Evolutionary conservation across 2,797 vertebrate species (phyloP).

Genomic region (Sebastes dallii): DNA sequence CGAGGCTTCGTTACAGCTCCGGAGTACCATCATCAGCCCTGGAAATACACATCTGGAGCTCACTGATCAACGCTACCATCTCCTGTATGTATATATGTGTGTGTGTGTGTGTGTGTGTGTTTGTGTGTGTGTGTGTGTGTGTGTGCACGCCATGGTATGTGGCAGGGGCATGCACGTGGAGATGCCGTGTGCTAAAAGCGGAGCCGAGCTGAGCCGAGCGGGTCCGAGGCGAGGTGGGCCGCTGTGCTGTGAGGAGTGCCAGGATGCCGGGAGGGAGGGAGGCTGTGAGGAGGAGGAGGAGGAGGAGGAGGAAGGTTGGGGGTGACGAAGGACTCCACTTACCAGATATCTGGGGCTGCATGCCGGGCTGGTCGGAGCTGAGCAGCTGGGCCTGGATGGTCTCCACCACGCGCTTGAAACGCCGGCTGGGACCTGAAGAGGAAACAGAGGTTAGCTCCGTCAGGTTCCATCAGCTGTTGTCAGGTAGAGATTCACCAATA

Average conservation of each 20-base stretch:
- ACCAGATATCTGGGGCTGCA: slow-evolving; percentile 94
- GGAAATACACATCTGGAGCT: not conserved
- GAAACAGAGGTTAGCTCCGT: not conserved
- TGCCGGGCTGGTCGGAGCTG: slow-evolving; percentile 92
- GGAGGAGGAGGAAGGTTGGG: slow-evolving; percentile 1
- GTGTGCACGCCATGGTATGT: slow-evolving; percentile 41
- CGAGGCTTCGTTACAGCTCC: not conserved
- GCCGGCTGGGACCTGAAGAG: slow-evolving; percentile 92
- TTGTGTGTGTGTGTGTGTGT: too few relatives aligned
- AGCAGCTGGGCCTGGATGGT: slow-evolving; percentile 98
- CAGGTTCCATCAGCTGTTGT: too few relatives aligned
- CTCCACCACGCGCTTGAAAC: slow-evolving; percentile 98
- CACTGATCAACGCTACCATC: not conserved
- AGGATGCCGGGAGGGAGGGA: slow-evolving; percentile 46
- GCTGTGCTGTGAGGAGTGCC: slow-evolving; percentile 58
- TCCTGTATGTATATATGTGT: slow-evolving; percentile 3
- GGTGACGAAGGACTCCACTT: slow-evolving; percentile 71
- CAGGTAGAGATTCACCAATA: too few relatives aligned
- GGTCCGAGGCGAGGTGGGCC: slow-evolving; percentile 39
- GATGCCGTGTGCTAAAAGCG: slow-evolving; percentile 66
- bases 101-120: not conserved
- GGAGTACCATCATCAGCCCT: not conserved
- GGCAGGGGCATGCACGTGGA: slow-evolving; percentile 71
- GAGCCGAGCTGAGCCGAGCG: slow-evolving; percentile 44
- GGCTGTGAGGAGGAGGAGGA: slow-evolving; percentile 24